Evolutionary conservation across 1,140 invertebrate species (phyloP).

Genomic region (Eulimnadia texana): DNA sequence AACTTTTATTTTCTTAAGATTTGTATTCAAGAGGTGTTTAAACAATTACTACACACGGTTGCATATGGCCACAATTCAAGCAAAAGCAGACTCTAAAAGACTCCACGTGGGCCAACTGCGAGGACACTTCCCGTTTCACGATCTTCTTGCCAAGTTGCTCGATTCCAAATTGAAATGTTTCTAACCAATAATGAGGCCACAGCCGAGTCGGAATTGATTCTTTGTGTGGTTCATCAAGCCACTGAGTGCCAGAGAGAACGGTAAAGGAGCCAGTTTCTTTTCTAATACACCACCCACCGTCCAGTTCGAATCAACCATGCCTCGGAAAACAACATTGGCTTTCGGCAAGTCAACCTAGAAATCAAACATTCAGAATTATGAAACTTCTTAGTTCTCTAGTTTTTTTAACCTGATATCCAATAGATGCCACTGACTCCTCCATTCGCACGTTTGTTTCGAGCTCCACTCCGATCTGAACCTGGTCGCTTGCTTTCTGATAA

Average conservation of each 20-base stretch:
- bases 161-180: no score
- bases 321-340: slow-evolving; percentile 84
- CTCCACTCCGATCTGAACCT: slow-evolving; percentile 69
- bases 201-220: slow-evolving; percentile 71
- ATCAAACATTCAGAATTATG: background rate
- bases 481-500: slow-evolving; percentile 85
- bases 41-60: no score
- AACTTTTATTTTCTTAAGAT: no score
- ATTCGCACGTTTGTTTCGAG: slow-evolving; percentile 71
- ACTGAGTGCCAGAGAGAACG: slow-evolving; percentile 84
- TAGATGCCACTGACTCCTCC: slow-evolving; percentile 77
- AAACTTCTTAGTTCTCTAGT: no score
- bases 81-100: no score
- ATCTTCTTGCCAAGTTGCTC: no score
- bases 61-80: no score
- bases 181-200: slow-evolving; percentile 65
- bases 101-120: no score
- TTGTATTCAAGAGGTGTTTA: no score
- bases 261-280: slow-evolving; percentile 80
- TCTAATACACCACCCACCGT: slow-evolving; percentile 84
- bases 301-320: slow-evolving; percentile 89
- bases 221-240: slow-evolving; percentile 84
- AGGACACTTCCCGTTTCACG: no score
- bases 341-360: slow-evolving; percentile 72
- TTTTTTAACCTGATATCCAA: slow-evolving; percentile 87